Evolutionary conservation across 2,888 invertebrate species (phyloP).

Genomic region (Cataglyphis livida): DNA sequence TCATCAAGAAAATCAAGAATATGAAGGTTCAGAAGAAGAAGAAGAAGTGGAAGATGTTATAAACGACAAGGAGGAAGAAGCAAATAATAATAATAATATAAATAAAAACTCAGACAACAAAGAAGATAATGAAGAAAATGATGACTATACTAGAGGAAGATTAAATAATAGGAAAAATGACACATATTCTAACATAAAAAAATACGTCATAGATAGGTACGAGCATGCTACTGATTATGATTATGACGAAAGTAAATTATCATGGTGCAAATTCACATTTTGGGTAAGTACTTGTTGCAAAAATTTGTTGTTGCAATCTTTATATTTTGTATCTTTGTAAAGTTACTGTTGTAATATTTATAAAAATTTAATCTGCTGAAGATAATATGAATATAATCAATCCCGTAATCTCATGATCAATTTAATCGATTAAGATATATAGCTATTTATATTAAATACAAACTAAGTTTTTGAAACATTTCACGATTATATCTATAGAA

Average conservation of each 20-base stretch:
- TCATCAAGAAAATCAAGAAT: constrained; percentile 86
- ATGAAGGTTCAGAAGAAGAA: constrained; percentile 86
- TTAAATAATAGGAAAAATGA: constrained; percentile 30
- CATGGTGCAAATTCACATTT: constrained; percentile 95
- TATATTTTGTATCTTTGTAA: constrained; percentile 85
- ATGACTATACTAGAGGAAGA: constrained; percentile 83
- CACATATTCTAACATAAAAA: constrained; percentile 51
- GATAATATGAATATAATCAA: neutral
- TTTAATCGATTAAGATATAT: too few species aligned
- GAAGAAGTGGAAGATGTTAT: constrained; percentile 84
- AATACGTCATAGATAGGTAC: constrained; percentile 85
- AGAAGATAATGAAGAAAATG: constrained; percentile 84
- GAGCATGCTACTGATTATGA: constrained; percentile 88
- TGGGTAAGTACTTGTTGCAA: constrained; percentile 86
- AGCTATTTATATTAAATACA: too few species aligned
- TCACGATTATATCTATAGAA: too few species aligned
- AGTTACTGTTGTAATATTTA: neutral
- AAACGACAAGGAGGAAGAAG: constrained; percentile 81
- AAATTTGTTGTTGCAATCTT: constrained; percentile 90
- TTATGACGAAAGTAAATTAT: constrained; percentile 91
- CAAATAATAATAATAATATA: constrained; percentile 86
- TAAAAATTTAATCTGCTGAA: neutral
- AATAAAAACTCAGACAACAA: constrained; percentile 83
- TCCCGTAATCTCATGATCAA: neutral
- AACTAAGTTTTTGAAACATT: too few species aligned